Evolutionary conservation across 2,113 vertebrate species (phyloP), one percentile per base, ranked within the genome.

Genomic region (Ochotona curzoniae): DNA sequence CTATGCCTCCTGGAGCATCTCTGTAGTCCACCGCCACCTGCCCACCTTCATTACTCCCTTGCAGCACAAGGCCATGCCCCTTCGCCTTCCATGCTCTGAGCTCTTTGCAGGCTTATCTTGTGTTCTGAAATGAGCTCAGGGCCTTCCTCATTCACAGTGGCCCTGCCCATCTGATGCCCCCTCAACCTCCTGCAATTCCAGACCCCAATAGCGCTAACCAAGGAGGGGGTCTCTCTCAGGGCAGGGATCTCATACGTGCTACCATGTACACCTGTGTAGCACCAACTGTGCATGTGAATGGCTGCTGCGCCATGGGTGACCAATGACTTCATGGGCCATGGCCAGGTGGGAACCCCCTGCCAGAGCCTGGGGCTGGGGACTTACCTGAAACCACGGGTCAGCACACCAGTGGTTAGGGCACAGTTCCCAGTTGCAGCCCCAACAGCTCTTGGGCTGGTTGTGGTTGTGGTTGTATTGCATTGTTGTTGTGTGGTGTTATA

Each of bases 381-480:
- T 88, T 96, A 99, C 99, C 98, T 99, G 98, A 75, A 99, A 99
- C 99, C 99, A 99, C 25, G 98, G 97, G 23, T 99, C 99, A 0
- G 97, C 97, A 87, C 98, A 98, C 99, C 99, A 99, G 95, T 98
- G 98, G 0, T 98, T 99, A 1, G 99, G 99, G 87, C 99, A 99
- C 70, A 99, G 98, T 78, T 98, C 98, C 1, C 99, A 98, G 98
- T 99, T 99, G 98, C 99, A 99, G 93, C 98, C 96, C 60, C 98
- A 98, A 96, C 99, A 98, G 44, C 99, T 97, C 90, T 99, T 99
- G 0, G 99, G 99, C 8, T 99, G 98, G 87, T 99, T 92, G 0
- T 98, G 98, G 23, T 97, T 99, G 98, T 99, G 99, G 98, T n/a
- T n/a, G n/a, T n/a, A n/a, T n/a, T 99, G 98, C 93, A n/a, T 99